These are phyloP conservation scores for Antheraea pernyi DNA, from an alignment of 1,140 invertebrate genomes.

Conservation along the genomic window DNA sequence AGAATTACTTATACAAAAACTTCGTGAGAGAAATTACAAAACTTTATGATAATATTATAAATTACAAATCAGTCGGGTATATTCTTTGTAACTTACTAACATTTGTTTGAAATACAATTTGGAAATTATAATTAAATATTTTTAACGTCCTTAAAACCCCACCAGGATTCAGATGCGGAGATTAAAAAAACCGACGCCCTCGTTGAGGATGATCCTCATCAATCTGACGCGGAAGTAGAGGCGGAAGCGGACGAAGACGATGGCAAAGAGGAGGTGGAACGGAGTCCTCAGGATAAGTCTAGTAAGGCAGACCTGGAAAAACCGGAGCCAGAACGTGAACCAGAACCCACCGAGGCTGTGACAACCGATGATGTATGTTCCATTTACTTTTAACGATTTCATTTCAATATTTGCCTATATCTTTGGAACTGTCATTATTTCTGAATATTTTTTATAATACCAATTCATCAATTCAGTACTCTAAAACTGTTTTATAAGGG, in stretches of 20 bases:
- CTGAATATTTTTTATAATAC: too few relatives aligned
- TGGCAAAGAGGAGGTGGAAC: slow-evolving; percentile 62
- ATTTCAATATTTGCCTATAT: too few relatives aligned
- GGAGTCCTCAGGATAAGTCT: slow-evolving; percentile 43
- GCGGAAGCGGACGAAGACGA: slow-evolving; percentile 48
- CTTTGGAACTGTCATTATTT: too few relatives aligned
- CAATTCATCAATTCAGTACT: too few relatives aligned
- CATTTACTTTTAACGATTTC: not conserved
- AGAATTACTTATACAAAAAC: too few relatives aligned
- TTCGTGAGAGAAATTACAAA: too few relatives aligned
- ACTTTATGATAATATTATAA: too few relatives aligned
- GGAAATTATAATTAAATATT: not conserved
- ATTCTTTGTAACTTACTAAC: not conserved
- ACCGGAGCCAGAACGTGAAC: slow-evolving; percentile 29
- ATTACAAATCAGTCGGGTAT: too few relatives aligned
- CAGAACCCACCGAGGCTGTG: not conserved
- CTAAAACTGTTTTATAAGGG: too few relatives aligned
- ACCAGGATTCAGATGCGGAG: slow-evolving; percentile 61
- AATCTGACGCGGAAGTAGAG: slow-evolving; percentile 64
- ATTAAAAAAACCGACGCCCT: slow-evolving; percentile 75
- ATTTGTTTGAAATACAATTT: not conserved
- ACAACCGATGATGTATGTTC: not conserved
- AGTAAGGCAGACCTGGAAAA: slow-evolving; percentile 64
- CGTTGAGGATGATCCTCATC: slow-evolving; percentile 69
- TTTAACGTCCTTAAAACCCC: not conserved